Evolutionary conservation across 2,888 invertebrate species (phyloP).

Genomic region (Limenitis camilla): DNA sequence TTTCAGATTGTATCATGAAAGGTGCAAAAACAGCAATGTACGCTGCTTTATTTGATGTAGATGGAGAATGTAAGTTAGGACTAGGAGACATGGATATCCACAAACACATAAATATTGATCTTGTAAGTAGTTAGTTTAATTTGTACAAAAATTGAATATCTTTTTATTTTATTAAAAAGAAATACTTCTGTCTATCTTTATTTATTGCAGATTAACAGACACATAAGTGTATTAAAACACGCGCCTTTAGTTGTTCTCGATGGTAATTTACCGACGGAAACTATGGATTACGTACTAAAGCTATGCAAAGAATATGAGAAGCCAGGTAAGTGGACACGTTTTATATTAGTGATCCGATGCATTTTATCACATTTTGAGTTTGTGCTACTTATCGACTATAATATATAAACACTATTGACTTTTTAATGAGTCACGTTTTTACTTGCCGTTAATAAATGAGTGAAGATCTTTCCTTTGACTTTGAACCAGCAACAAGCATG

Average conservation of each 20-base stretch:
- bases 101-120: slow-evolving; percentile 76
- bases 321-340: slow-evolving; percentile 76
- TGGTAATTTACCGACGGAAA: slow-evolving; percentile 82
- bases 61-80: slow-evolving; percentile 86
- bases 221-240: slow-evolving; percentile 72
- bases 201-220: slow-evolving; percentile 71
- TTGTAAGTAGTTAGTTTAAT: slow-evolving; percentile 59
- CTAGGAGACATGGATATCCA: slow-evolving; percentile 92
- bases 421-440: too few species aligned
- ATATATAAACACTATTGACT: too few species aligned
- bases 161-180: too few species aligned
- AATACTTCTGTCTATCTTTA: background rate
- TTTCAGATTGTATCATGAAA: slow-evolving; percentile 45
- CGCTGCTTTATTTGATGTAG: slow-evolving; percentile 80
- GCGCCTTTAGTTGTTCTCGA: slow-evolving; percentile 88
- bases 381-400: too few species aligned
- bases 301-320: slow-evolving; percentile 76
- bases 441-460: too few species aligned
- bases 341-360: background rate
- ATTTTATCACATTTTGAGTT: background rate
- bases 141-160: background rate
- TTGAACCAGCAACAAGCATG: too few species aligned
- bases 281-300: slow-evolving; percentile 78
- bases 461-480: background rate
- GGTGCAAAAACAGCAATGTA: slow-evolving; percentile 80